Evolutionary conservation across 2,113 vertebrate genomes (phyloP), one percentile per base, ranked within the genome.

Genomic region (Periophthalmus modestus): DNA sequence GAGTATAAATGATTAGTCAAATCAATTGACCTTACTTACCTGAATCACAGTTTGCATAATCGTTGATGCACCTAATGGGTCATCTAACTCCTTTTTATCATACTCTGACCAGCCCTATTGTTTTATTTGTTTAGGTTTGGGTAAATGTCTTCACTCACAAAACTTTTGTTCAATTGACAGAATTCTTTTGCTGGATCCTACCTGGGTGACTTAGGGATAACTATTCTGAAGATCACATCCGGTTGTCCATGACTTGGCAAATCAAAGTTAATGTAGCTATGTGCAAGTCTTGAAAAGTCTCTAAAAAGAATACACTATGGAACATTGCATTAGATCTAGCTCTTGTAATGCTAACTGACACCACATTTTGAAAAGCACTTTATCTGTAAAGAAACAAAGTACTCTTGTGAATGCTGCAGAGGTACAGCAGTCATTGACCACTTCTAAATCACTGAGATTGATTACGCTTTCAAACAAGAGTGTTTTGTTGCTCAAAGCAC

Each of bases 401-500:
- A 43, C 39, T 43, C 39, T 43, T 43, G 39, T 43, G 39, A 10
- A 28, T 59, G 5, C 23, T 59, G 21, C 57, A 24, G 24, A 59
- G 0, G 1, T 59, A 28, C 14, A 15, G 62, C 18, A 39, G 33
- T 65, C 62, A n/a, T 65, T 43, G 34, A 65, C 33, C 34, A 65
- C 18, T 65, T 43, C 33, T 62, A 18, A 62, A 34, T 62, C 28
- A 62, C 15, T 62, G 15, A n/a, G 19, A 65, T 43, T 65, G 34
- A 65, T 65, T 65, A 39, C 2, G 14, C 13, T 61, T 61, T 24
- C 58, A 33, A 28, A 61, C 23, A 28, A 61, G 58, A 28, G 58
- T 34, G 59, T 62, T 62, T 62, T 62, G 59, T 62, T 62, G 28
- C 15, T 62, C 57, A 28, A 14, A 59, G 57, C 21, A 28, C 23